phyloP scores from a whole-genome alignment of 2,797 vertebrate genomes.

The Mus spretus region DNA sequence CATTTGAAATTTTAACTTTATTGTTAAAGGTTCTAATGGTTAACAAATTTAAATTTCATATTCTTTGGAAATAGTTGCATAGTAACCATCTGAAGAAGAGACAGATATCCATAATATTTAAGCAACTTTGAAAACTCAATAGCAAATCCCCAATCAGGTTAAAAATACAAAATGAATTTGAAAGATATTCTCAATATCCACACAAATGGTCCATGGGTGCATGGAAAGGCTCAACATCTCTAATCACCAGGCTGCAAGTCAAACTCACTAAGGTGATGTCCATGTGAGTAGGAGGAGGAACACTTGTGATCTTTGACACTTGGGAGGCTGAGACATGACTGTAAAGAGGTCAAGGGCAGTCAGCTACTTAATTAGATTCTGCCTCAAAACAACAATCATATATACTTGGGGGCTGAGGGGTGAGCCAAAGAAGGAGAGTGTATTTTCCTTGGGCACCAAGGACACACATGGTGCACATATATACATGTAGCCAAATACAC shows the following conservation, averaged over 20 bases:
- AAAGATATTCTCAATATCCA: not conserved
- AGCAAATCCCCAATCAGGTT: not conserved
- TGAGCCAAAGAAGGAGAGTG: not conserved
- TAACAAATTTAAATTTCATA: conserved; percentile 47
- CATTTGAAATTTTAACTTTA: conserved; percentile 51
- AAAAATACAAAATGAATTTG: not conserved
- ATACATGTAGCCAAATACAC: not conserved
- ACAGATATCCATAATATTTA: not conserved
- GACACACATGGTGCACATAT: not conserved
- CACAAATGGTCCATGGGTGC: not conserved
- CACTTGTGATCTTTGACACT: not conserved
- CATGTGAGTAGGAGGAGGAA: too few species aligned
- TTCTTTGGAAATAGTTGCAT: conserved; percentile 1
- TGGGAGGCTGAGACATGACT: not conserved
- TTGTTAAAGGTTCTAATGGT: conserved; percentile 14
- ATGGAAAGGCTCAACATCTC: not conserved
- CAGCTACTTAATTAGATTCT: not conserved
- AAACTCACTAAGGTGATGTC: not conserved
- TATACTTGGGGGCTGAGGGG: too few species aligned
- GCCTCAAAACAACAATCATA: not conserved
- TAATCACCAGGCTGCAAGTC: not conserved
- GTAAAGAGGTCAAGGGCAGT: not conserved
- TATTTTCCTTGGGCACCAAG: not conserved
- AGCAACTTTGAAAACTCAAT: not conserved
- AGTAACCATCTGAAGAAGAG: not conserved